Evolutionary conservation across 2,113 vertebrate genomes (phyloP).

Genomic region (Raja brachyura): DNA sequence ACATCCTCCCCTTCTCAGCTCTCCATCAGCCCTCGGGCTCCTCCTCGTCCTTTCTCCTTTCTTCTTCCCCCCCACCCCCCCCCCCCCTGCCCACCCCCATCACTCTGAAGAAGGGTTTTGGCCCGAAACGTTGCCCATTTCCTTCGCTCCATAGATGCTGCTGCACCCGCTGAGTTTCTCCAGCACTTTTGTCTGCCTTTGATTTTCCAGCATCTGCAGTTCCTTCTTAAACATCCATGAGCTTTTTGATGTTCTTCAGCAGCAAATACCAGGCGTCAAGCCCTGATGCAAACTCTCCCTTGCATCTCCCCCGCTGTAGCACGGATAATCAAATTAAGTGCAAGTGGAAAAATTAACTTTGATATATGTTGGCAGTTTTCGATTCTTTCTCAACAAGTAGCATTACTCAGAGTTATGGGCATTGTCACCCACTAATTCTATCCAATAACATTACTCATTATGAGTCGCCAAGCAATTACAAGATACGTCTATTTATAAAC

Average conservation of each 20-base stretch:
- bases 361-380: background rate
- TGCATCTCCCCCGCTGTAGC: background rate
- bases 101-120: too few species aligned
- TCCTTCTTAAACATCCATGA: background rate
- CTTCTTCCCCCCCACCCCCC: too few species aligned
- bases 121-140: too few species aligned
- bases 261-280: background rate
- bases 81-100: too few species aligned
- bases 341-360: background rate
- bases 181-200: too few species aligned
- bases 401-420: background rate
- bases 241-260: background rate
- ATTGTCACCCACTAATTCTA: background rate
- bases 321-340: background rate
- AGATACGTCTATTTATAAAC: constrained; percentile 31
- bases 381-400: background rate
- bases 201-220: too few species aligned
- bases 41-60: too few species aligned
- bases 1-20: too few species aligned
- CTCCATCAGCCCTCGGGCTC: too few species aligned
- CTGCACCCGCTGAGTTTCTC: too few species aligned
- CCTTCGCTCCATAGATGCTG: too few species aligned
- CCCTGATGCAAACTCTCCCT: background rate
- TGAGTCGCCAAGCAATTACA: background rate
- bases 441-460: constrained; percentile 17